Conservation (phyloP, 2,888 invertebrate species). For the Pyralis farinalis region DNA sequence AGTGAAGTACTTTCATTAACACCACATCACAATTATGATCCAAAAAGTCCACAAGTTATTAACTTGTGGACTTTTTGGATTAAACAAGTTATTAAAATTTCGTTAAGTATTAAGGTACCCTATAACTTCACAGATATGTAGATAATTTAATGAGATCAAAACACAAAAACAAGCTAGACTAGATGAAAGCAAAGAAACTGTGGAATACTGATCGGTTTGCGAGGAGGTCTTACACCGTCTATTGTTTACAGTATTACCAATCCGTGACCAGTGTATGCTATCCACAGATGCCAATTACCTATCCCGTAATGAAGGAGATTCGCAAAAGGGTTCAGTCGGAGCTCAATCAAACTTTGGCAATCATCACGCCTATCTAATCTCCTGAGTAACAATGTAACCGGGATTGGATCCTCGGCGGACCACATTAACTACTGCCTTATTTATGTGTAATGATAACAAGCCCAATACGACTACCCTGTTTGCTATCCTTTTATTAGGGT, state of each 20-base stretch:
- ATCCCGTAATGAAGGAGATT: constrained; percentile 61
- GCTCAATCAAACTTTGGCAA: constrained; percentile 77
- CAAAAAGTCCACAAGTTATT: too few relatives aligned
- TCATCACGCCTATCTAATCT: constrained; percentile 74
- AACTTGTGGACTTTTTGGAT: too few relatives aligned
- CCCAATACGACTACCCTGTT: constrained; percentile 20
- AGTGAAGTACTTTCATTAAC: too few relatives aligned
- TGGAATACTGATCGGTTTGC: constrained; percentile 9
- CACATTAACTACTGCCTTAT: constrained; percentile 58
- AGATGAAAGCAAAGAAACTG: not conserved
- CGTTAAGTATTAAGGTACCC: too few relatives aligned
- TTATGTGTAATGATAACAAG: constrained; percentile 62
- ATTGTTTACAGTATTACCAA: constrained; percentile 36
- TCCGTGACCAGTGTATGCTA: constrained; percentile 43
- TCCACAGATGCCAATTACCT: constrained; percentile 57
- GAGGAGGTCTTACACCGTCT: constrained; percentile 15
- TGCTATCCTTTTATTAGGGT: constrained; percentile 33
- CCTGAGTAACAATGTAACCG: constrained; percentile 65
- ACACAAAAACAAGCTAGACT: not conserved
- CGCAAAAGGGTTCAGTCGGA: constrained; percentile 62
- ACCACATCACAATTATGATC: too few relatives aligned
- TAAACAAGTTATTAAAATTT: too few relatives aligned
- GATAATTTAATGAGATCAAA: not conserved
- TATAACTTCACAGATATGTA: too few relatives aligned
- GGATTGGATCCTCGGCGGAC: constrained; percentile 59